Conservation (phyloP, 2,888 invertebrate species). For the Brenthis ino region DNA sequence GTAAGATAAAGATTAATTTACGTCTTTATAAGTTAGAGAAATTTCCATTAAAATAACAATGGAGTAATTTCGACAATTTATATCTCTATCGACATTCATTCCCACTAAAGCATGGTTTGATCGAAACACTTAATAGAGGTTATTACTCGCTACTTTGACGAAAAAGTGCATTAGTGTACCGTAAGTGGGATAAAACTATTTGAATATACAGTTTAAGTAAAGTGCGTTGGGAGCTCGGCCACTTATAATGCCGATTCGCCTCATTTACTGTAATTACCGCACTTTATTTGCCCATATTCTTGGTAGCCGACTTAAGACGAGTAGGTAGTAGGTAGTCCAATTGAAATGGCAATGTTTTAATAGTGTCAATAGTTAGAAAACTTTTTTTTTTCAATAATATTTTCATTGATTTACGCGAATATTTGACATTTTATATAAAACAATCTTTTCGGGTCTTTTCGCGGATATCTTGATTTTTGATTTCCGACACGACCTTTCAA, state of each 20-base stretch:
- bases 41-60: constrained; percentile 37
- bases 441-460: no score
- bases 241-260: constrained; percentile 71
- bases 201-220: constrained; percentile 76
- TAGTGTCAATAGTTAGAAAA: no score
- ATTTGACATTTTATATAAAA: no score
- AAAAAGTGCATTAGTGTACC: constrained; percentile 78
- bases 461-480: no score
- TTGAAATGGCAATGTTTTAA: no score
- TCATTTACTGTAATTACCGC: constrained; percentile 69
- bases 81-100: constrained; percentile 47
- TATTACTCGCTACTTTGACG: constrained; percentile 72
- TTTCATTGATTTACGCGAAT: no score
- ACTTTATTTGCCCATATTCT: constrained; percentile 51
- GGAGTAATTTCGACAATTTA: constrained; percentile 43
- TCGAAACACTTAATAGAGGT: constrained; percentile 72
- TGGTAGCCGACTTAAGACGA: constrained; percentile 28
- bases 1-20: no score
- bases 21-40: constrained; percentile 2
- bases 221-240: constrained; percentile 71
- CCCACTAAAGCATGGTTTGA: constrained; percentile 56
- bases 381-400: no score
- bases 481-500: no score
- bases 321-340: no score
- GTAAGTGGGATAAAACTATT: constrained; percentile 77